Evolutionary conservation across 23 tunicate genomes (phyloP).

Genomic region (Ascidia mentula): DNA sequence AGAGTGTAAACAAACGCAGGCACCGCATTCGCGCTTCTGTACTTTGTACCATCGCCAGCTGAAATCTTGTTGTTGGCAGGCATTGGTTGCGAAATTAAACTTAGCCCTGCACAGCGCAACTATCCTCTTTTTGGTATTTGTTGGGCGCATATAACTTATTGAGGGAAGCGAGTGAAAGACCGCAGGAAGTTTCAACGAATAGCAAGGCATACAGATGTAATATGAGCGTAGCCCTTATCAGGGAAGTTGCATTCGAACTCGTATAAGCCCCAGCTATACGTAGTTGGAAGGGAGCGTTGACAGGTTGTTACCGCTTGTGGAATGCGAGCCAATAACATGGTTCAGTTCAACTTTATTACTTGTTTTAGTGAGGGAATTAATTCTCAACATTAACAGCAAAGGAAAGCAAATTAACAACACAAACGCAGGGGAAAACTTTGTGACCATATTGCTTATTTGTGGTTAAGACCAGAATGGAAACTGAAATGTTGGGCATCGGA

Average conservation of each 20-base stretch:
- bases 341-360: too few relatives aligned
- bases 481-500: neutral
- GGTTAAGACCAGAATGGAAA: slow-evolving; percentile 18
- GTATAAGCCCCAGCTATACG: too few relatives aligned
- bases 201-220: neutral
- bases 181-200: neutral
- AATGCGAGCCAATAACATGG: too few relatives aligned
- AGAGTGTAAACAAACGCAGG: slow-evolving; percentile 7
- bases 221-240: neutral
- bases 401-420: too few relatives aligned
- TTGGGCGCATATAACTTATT: neutral
- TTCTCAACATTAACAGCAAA: too few relatives aligned
- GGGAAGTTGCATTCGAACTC: slow-evolving; percentile 4
- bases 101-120: neutral
- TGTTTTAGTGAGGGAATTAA: too few relatives aligned
- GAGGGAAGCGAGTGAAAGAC: neutral
- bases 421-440: too few relatives aligned
- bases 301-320: too few relatives aligned
- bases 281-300: too few relatives aligned
- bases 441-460: too few relatives aligned
- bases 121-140: too few relatives aligned
- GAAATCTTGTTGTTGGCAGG: slow-evolving; percentile 1
- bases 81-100: neutral
- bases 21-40: neutral
- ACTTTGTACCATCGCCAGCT: slow-evolving; percentile 5